Conservation (phyloP, 2,888 invertebrate species). For the Hypsopygia costalis region DNA sequence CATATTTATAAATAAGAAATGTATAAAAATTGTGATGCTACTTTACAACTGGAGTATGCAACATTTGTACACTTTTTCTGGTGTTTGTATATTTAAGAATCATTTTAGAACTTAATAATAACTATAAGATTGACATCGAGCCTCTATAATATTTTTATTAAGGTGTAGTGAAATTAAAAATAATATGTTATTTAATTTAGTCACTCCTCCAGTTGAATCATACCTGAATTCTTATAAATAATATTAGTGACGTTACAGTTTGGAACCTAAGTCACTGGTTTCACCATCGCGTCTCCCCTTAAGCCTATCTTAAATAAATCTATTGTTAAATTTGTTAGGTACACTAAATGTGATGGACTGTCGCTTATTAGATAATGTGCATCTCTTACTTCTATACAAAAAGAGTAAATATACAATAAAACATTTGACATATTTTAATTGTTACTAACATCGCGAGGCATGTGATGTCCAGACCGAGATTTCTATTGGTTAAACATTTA, state of each 20-base stretch:
- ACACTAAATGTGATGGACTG: constrained; percentile 17
- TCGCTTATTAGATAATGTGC: constrained; percentile 12
- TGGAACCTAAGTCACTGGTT: constrained; percentile 19
- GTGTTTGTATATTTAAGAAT: no score
- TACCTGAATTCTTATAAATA: neutral
- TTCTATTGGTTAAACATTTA: no score
- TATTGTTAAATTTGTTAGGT: constrained; percentile 22
- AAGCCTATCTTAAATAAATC: constrained; percentile 27
- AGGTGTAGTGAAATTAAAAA: no score
- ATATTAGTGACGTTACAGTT: neutral
- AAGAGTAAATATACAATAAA: constrained; percentile 4
- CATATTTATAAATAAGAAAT: constrained; percentile 5
- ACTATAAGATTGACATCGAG: no score
- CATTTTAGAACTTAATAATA: no score
- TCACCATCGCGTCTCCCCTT: constrained; percentile 15
- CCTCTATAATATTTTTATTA: no score
- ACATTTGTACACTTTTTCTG: no score
- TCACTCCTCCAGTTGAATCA: neutral
- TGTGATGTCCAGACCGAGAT: no score
- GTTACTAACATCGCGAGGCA: neutral
- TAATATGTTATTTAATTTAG: no score
- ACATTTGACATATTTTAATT: neutral
- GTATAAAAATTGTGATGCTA: constrained; percentile 5
- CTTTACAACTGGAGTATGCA: constrained; percentile 25
- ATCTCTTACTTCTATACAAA: constrained; percentile 6